Conservation (phyloP, 2,113 vertebrate species). For the Eira barbara region DNA sequence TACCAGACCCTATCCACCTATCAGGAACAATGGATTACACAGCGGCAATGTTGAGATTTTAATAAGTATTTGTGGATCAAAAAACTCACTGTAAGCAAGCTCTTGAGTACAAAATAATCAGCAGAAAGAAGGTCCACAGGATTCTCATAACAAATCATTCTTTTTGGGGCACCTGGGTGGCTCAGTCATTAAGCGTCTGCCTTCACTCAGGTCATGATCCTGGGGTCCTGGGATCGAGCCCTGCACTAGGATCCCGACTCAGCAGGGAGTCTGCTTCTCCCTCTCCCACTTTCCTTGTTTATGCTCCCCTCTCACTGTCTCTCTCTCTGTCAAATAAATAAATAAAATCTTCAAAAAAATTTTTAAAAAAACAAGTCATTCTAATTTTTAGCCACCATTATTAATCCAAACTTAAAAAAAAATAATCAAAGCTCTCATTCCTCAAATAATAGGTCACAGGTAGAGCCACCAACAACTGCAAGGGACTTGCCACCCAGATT, state of each 20-base stretch:
- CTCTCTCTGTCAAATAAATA: too few relatives aligned
- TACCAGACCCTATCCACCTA: neutral
- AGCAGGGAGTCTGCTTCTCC: too few relatives aligned
- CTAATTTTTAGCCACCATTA: conserved; percentile 33
- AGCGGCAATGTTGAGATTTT: neutral
- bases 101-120: conserved; percentile 8
- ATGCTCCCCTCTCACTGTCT: too few relatives aligned
- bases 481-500: neutral
- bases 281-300: too few relatives aligned
- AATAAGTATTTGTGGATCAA: conserved; percentile 38
- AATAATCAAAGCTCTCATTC: conserved; percentile 23
- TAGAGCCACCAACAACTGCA: neutral
- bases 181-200: too few relatives aligned
- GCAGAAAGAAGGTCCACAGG: neutral
- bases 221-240: too few relatives aligned
- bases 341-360: too few relatives aligned
- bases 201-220: too few relatives aligned
- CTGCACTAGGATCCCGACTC: too few relatives aligned
- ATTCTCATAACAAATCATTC: conserved; percentile 31
- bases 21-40: neutral
- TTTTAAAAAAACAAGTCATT: neutral
- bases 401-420: conserved; percentile 29
- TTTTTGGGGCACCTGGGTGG: neutral
- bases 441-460: conserved; percentile 27
- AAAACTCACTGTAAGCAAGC: neutral